A percentile compares a stretch with the other conserved stretches of the same genome.
Evolutionary conservation across 1,140 invertebrate species (phyloP).

Genomic region (Sycophaga agraensis): DNA sequence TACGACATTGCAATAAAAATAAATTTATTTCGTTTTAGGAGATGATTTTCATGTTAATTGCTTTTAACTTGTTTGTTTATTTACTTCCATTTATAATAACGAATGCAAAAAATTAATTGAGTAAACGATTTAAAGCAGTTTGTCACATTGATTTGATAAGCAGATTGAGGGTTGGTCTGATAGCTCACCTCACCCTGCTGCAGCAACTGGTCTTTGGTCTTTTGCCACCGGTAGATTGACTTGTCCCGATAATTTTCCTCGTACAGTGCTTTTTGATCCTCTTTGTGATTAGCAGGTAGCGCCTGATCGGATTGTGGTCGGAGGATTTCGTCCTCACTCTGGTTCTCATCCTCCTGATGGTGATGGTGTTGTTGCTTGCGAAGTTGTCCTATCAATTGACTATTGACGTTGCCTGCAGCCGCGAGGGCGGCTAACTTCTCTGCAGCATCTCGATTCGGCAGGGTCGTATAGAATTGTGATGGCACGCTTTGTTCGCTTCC

Average conservation of each 20-base stretch:
- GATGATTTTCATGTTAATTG: no score
- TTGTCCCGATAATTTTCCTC: neutral
- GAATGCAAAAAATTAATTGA: no score
- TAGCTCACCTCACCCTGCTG: no score
- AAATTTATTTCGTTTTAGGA: no score
- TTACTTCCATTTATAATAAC: no score
- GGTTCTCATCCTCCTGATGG: conserved; percentile 29
- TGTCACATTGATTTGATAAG: no score
- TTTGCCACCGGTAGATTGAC: conserved; percentile 7
- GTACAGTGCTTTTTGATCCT: conserved; percentile 21
- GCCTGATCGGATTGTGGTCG: neutral
- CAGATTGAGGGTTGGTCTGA: no score
- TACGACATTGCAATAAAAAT: no score
- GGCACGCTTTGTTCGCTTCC: conserved; percentile 24
- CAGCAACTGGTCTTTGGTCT: neutral
- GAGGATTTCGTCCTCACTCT: neutral
- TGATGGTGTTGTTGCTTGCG: conserved; percentile 41
- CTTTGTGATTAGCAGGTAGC: conserved; percentile 44
- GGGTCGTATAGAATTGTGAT: conserved; percentile 52
- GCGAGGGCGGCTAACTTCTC: conserved; percentile 59
- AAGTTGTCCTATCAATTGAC: conserved; percentile 45
- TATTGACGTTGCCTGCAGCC: conserved; percentile 57
- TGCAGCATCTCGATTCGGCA: conserved; percentile 58
- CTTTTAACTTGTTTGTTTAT: no score
- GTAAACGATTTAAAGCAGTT: no score